Evolutionary conservation across 2,888 invertebrate species (phyloP), one percentile per base, ranked within the genome.

Genomic region (Himalopsyche kuldschensis): DNA sequence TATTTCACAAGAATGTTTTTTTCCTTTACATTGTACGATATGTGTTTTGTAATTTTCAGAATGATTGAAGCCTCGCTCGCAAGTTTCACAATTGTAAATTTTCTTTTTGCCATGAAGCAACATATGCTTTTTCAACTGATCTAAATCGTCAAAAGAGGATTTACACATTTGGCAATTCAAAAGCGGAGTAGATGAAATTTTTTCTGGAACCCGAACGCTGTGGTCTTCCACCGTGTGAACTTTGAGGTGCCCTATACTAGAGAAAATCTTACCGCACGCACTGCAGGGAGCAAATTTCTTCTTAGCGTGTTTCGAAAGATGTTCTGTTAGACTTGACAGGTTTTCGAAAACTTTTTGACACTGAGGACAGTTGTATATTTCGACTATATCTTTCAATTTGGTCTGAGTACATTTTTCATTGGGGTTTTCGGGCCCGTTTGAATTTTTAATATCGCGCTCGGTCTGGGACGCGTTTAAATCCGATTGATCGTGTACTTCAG

Each of bases 1-100:
- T 85, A 88, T 88, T 81, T 89, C 89, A 87, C 90, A 90, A 6
- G 88, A 11, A 20, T 80, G 31, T 15, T 24, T 31, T 24, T 55
- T 83, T 35, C 55, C 77, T 47, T 80, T 78, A 27, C 82, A 83
- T 6, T 15, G 63, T 6, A 6, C 55, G 6, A 81, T 79, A 69
- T 85, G 84, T 41, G 63, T 83, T 24, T 85, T 76, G 75, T 82
- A 78, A 79, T 82, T 79, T 63, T 79, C 79, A 30, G 30, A 81
- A 81, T 81, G 83, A 63, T 85, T 83, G 63, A 81, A 85, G 24
- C 85, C 85, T 75, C 75, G 76, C 11, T 79, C 79, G 20, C 85
- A 85, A 24, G 79, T 81, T 63, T 79, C 83, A 35, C 85, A 85
- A 24, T 83, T 81, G 76, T 78, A 85, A 46, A 83, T 83, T 76